These are phyloP conservation scores for Antigone vipio DNA, from an alignment of 2,113 vertebrate genomes.

Conservation along the genomic window DNA sequence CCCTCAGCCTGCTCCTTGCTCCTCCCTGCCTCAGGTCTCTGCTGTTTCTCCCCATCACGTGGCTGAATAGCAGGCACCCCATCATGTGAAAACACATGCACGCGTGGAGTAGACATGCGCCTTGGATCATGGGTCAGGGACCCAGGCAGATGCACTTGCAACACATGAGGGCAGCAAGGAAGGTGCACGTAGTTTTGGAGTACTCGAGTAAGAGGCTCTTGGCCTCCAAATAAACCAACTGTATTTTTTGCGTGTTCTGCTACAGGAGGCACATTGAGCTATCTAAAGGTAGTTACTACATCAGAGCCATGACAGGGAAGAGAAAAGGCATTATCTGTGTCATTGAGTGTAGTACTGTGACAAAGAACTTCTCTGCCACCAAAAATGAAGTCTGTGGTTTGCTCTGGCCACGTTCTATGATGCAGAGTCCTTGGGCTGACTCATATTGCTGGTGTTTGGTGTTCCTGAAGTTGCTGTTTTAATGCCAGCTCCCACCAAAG, in stretches of 20 bases:
- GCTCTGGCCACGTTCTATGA: not conserved
- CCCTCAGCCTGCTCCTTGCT: not conserved
- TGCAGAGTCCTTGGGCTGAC: not conserved
- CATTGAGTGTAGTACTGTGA: not conserved
- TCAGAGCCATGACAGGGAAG: not conserved
- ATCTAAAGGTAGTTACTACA: not conserved
- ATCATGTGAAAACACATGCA: not conserved
- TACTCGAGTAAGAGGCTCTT: not conserved
- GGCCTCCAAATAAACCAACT: not conserved
- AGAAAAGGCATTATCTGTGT: not conserved
- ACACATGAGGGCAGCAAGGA: not conserved
- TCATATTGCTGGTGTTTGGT: not conserved
- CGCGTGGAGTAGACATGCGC: rapidly evolving
- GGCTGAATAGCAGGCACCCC: not conserved
- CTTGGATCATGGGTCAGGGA: not conserved
- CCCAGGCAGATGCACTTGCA: not conserved
- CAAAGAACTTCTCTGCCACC: not conserved
- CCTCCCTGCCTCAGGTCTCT: not conserved
- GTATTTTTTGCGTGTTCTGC: not conserved
- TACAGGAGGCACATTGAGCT: not conserved
- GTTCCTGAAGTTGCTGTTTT: not conserved
- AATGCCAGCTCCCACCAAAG: not conserved
- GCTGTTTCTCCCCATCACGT: not conserved
- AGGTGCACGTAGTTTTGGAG: rapidly evolving
- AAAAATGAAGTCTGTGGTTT: not conserved